Conservation (phyloP, 2,797 vertebrate species). For the Urophycis tenuis region DNA sequence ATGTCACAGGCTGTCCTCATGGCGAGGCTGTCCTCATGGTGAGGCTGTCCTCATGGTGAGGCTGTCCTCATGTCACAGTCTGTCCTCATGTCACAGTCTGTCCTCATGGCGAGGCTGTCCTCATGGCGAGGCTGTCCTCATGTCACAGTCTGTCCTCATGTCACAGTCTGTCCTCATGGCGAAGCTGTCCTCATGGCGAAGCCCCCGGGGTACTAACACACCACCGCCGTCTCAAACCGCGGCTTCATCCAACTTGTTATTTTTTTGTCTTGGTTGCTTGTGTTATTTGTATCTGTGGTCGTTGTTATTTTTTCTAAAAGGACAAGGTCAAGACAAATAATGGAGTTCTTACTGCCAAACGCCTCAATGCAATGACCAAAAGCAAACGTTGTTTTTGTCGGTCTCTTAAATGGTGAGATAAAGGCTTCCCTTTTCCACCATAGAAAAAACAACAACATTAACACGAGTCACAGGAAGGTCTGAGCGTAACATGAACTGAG, state of each 20-base stretch:
- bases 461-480: neutral
- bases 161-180: neutral
- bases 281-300: conserved; percentile 10
- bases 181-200: neutral
- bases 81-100: neutral
- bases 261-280: conserved; percentile 21
- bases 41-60: neutral
- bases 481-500: neutral
- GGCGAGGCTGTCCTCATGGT: neutral
- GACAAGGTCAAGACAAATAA: neutral
- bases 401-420: neutral
- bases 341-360: neutral
- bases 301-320: conserved; percentile 9
- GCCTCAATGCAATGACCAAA: neutral
- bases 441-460: neutral
- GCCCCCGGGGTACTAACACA: conserved; percentile 23
- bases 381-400: neutral
- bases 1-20: too few relatives aligned
- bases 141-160: too few relatives aligned
- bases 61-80: too few relatives aligned
- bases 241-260: conserved; percentile 24
- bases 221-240: conserved; percentile 32
- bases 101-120: neutral
- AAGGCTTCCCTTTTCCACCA: neutral
- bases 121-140: too few relatives aligned